Base-by-base conservation (phyloP, 2,888 invertebrate species). In the Elegia similella region DNA sequence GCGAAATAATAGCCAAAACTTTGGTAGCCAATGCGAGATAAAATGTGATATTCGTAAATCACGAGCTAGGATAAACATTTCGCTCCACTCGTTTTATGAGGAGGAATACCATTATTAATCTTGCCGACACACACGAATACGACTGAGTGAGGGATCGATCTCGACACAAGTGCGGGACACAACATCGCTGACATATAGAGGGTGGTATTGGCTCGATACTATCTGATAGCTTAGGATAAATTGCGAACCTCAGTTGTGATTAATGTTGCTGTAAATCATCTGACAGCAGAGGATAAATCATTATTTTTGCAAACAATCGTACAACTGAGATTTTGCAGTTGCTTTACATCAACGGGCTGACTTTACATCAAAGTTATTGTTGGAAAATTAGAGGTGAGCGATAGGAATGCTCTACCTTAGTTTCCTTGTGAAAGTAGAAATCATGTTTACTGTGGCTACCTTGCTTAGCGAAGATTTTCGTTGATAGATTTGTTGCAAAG, bases 41-140 rank as follows among this genome's bases (percentile, higher is more conserved):
- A 69, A 65, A 61, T 59, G 61, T 58, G 61, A 61, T 70, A 67
- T 66, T 69, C 70, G 67, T 78, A 76, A 76, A 77, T 75, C 69
- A 74, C 65, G 57, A 63, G 61, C 64, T 63, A 62, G 63, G 43
- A 55, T 66, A 67, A 67, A 68, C 66, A 62, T 60, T 60, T 47
- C 57, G 61, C 58, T 59, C 60, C 57, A 60, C 62, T 29, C 23
- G 34, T 55, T 61, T 54, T 57, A 58, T 48, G 56, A 56, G 55
- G 52, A 52, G 50, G 57, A 61, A 59, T 47, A 58, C 55, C 54
- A 55, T 56, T 57, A 34, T 53, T 23, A 55, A 59, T 58, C 43
- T 60, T 12, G 64, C 67, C 67, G 62, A 66, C 68, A 66, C 68
- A 65, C 68, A 73, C 72, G 66, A 70, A 42, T 68, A 70, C 69